Evolutionary conservation across 2,113 vertebrate species (phyloP).

Genomic region (Hyla sarda): DNA sequence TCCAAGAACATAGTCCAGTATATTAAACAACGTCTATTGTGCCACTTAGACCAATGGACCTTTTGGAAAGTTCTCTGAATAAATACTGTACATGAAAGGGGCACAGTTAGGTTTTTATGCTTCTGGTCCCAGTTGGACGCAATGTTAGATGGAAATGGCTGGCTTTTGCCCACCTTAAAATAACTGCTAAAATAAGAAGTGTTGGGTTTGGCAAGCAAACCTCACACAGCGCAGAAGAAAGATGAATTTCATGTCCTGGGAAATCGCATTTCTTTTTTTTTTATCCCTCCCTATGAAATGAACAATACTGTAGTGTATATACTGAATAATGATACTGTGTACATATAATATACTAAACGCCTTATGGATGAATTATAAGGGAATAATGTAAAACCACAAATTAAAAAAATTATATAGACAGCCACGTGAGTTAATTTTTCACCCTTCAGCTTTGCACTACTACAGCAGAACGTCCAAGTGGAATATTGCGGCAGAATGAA

Average conservation of each 20-base stretch:
- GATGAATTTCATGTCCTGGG: conserved; percentile 50
- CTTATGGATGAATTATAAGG: neutral
- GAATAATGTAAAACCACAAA: neutral
- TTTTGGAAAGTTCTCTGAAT: neutral
- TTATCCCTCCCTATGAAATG: neutral
- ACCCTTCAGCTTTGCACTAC: neutral
- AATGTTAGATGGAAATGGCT: conserved; percentile 17
- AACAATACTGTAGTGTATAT: conserved; percentile 51
- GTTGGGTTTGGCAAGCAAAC: conserved; percentile 31
- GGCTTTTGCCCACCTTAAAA: conserved; percentile 38
- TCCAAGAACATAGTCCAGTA: too few relatives aligned
- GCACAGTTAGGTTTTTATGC: neutral
- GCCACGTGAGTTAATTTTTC: neutral
- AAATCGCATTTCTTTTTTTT: conserved; percentile 11
- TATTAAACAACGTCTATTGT: neutral
- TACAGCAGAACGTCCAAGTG: too few relatives aligned
- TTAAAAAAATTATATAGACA: neutral
- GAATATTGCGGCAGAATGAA: too few relatives aligned
- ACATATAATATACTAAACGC: neutral
- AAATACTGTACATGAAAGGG: neutral
- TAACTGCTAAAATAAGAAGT: conserved; percentile 55
- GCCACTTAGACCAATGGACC: neutral
- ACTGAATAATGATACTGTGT: neutral
- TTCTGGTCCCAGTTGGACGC: neutral
- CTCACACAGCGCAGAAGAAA: conserved; percentile 38